Conservation (phyloP, 2,888 invertebrate species). For the Drosophila barbarae region DNA sequence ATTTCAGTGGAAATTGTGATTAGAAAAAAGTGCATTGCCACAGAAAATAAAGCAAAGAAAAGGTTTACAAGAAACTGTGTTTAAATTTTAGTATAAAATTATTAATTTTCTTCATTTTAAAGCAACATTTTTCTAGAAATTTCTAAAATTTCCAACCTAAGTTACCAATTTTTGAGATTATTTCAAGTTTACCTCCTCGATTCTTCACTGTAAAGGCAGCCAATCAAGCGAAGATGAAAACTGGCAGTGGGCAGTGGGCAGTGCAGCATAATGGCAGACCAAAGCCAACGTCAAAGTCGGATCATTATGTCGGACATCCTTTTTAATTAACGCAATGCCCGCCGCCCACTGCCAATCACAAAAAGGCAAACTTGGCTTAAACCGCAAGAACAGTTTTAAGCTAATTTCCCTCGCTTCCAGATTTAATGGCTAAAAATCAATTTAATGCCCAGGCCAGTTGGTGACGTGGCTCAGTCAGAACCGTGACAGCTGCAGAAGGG, state of each 20-base stretch:
- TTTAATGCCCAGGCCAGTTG: conserved; percentile 43
- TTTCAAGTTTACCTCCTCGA: no score
- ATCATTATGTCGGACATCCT: conserved; percentile 28
- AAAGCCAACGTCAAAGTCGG: neutral
- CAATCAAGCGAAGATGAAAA: conserved; percentile 7
- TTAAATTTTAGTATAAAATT: accelerated
- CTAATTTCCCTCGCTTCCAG: conserved; percentile 36
- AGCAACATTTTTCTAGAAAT: neutral
- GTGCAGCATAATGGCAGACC: conserved; percentile 6
- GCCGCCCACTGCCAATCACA: conserved; percentile 5
- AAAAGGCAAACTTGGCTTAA: conserved; percentile 12
- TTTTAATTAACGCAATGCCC: conserved; percentile 25
- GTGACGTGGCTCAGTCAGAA: conserved; percentile 25
- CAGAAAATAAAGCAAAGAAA: neutral
- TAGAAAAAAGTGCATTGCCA: neutral
- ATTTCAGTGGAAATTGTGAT: neutral
- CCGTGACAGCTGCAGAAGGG: conserved; percentile 27
- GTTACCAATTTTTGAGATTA: neutral
- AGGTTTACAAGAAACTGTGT: neutral
- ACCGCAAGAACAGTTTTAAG: conserved; percentile 37
- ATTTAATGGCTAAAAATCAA: conserved; percentile 65
- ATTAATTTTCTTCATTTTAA: neutral
- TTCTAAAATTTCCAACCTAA: no score
- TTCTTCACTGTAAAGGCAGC: neutral
- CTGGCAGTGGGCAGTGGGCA: conserved; percentile 2